These are phyloP conservation scores for Dyspetes luteomarginatus DNA, from an alignment of 2,888 invertebrate species.

Conservation along the genomic window DNA sequence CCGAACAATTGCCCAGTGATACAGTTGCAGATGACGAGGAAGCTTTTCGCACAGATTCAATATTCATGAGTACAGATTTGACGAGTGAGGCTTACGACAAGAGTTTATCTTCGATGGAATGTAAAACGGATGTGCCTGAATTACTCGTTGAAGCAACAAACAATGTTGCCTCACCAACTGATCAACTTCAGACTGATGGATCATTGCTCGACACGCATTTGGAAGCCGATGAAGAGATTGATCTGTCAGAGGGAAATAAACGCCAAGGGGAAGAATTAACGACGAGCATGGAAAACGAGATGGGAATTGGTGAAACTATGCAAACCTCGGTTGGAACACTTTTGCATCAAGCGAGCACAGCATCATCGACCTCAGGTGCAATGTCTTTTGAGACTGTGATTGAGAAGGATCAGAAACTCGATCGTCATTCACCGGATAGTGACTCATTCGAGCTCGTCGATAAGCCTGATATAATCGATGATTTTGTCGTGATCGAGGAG, in stretches of 20 bases:
- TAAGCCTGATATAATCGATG: constrained; percentile 93
- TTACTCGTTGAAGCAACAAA: constrained; percentile 43
- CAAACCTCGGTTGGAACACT: constrained; percentile 80
- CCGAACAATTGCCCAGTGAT: constrained; percentile 71
- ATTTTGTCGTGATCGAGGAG: constrained; percentile 94
- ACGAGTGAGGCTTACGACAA: constrained; percentile 62
- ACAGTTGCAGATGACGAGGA: constrained; percentile 87
- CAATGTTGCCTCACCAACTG: too few species aligned
- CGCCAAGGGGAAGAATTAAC: constrained; percentile 85
- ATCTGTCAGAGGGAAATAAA: constrained; percentile 47
- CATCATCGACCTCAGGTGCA: constrained; percentile 80
- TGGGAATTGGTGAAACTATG: constrained; percentile 79
- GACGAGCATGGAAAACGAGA: constrained; percentile 83
- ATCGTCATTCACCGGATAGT: constrained; percentile 88
- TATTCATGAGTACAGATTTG: constrained; percentile 61
- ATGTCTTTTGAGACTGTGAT: constrained; percentile 80
- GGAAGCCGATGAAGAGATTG: constrained; percentile 56
- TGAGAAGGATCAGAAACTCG: constrained; percentile 76
- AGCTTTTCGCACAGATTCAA: constrained; percentile 57
- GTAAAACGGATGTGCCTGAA: constrained; percentile 84
- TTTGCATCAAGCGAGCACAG: constrained; percentile 80
- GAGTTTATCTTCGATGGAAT: constrained; percentile 77
- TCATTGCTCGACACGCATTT: neutral
- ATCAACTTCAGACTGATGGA: too few species aligned
- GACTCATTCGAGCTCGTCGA: constrained; percentile 95